phyloP scores from a whole-genome alignment of 2,888 invertebrate species.

The Campaea margaritaria region DNA sequence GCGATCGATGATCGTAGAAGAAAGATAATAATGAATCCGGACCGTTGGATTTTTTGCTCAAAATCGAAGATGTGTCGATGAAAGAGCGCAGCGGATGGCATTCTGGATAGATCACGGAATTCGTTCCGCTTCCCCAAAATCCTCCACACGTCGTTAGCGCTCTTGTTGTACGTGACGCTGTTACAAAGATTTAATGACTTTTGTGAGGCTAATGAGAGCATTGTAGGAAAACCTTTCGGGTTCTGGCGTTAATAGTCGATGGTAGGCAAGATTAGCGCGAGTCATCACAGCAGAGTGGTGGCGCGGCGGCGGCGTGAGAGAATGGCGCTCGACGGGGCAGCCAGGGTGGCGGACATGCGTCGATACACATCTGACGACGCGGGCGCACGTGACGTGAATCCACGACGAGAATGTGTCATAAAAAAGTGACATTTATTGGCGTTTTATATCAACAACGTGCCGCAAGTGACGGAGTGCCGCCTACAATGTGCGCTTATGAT shows the following conservation, averaged over 20 bases:
- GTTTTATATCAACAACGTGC: constrained; percentile 83
- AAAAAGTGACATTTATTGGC: constrained; percentile 85
- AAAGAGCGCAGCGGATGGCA: constrained; percentile 66
- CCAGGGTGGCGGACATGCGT: constrained; percentile 70
- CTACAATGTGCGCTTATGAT: constrained; percentile 73
- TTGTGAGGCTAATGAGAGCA: constrained; percentile 79
- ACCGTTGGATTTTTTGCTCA: constrained; percentile 73
- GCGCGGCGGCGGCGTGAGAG: constrained; percentile 60
- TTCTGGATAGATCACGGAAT: constrained; percentile 75
- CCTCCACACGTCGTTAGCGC: constrained; percentile 82
- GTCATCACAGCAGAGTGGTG: constrained; percentile 42
- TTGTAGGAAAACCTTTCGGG: constrained; percentile 71
- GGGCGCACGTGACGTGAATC: constrained; percentile 80
- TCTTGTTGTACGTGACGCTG: constrained; percentile 76
- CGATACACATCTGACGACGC: constrained; percentile 77
- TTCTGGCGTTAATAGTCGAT: constrained; percentile 60
- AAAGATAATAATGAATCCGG: constrained; percentile 83
- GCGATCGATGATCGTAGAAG: constrained; percentile 83
- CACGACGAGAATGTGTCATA: constrained; percentile 72
- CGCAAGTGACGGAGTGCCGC: constrained; percentile 71
- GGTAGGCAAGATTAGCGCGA: constrained; percentile 67
- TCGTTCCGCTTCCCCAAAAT: constrained; percentile 82
- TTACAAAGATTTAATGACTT: constrained; percentile 76
- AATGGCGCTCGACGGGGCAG: constrained; percentile 66
- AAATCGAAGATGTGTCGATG: constrained; percentile 68